Conservation (phyloP, 2,113 vertebrate genomes). For the Steatornis caripensis region DNA sequence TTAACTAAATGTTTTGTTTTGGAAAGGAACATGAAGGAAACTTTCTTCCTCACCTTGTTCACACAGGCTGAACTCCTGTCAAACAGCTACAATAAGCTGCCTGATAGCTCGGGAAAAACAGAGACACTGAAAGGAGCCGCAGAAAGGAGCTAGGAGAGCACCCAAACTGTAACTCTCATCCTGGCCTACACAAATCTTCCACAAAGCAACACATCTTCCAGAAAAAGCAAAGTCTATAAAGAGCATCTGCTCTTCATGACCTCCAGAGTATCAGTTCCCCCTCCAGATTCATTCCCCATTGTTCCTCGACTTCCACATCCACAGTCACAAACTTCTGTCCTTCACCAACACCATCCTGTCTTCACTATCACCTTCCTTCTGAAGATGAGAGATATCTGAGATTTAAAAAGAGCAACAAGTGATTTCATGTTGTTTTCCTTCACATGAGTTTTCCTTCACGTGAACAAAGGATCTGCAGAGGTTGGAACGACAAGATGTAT, state of each 20-base stretch:
- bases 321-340: neutral
- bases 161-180: neutral
- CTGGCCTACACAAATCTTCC: neutral
- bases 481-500: neutral
- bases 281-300: neutral
- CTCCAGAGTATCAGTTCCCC: neutral
- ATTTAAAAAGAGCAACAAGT: neutral
- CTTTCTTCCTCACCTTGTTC: neutral
- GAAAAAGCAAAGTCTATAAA: neutral
- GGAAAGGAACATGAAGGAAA: neutral
- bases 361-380: neutral
- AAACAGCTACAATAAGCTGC: neutral
- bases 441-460: accelerated
- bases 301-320: neutral
- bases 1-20: neutral
- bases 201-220: neutral
- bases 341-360: neutral
- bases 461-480: neutral
- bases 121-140: neutral
- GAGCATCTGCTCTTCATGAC: neutral
- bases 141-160: neutral
- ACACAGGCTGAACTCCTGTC: neutral
- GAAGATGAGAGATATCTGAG: neutral
- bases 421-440: neutral
- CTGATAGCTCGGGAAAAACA: neutral